Evolutionary conservation across 2,113 vertebrate genomes (phyloP), one percentile per base, ranked within the genome.

Genomic region (Eidolon helvum): DNA sequence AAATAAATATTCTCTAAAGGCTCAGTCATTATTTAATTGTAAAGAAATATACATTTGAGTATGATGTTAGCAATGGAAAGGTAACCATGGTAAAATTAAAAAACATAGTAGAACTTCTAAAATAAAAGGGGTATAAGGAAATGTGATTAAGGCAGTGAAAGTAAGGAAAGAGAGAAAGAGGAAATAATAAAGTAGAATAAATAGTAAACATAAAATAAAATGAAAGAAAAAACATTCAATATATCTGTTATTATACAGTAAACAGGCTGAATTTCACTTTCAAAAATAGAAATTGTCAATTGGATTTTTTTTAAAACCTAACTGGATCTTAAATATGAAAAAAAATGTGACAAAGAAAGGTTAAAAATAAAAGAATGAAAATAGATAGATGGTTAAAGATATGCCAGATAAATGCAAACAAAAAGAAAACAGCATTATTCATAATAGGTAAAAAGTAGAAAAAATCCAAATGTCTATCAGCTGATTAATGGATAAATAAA

Each of bases 311-410:
- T 2, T 10, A 40, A 66, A 68, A 66, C 68, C 48, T 57, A 80
- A 8, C 33, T 75, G 26, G 35, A 53, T 66, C 50, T 57, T 91
- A 38, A 14, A 45, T 63, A 63, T 74, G 5, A 63, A 89, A 55
- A 66, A 28, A 28, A 63, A 82, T 71, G n/a, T 38, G 38, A 40
- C 53, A 63, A 94, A 43, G 33, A 68, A 90, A 77, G 21, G 2
- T 78, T 85, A 66, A 84, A 68, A 84, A 77, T 68, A 69, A 95
- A 95, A 53, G 66, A 87, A 82, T 38, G 48, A 75, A 92, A 87
- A 30, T 26, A 55, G 78, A 59, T 65, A 33, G 9, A 28, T 74
- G 45, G 26, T 61, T 53, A 95, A 91, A 91, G 48, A 71, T 9
- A 18, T 11, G 28, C 59, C 66, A 92, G 48, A 57, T 75, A 63